Conservation (phyloP, 2,888 invertebrate species). For the Stramonita haemastoma region DNA sequence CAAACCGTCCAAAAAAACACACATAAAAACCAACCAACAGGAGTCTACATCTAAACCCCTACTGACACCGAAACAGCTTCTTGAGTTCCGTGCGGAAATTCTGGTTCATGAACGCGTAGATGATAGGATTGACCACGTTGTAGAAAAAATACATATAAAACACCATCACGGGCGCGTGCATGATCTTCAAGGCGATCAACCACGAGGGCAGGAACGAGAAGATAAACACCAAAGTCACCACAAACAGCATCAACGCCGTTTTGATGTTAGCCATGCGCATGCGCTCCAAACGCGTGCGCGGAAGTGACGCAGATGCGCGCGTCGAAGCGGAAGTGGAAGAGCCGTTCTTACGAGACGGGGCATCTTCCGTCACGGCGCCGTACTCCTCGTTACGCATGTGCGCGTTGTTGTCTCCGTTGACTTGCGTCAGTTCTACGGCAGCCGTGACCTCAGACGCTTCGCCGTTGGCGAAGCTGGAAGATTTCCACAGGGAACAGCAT, state of each 20-base stretch:
- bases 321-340: conserved; percentile 3
- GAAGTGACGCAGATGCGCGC: conserved; percentile 20
- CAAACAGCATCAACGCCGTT: conserved; percentile 76
- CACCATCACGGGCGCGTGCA: conserved; percentile 67
- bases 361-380: conserved; percentile 1
- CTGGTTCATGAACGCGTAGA: conserved; percentile 52
- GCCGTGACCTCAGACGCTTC: conserved; percentile 53
- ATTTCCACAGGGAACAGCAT: conserved; percentile 53
- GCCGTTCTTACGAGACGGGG: conserved; percentile 36
- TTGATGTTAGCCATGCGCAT: conserved; percentile 73
- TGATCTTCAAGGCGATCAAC: conserved; percentile 70
- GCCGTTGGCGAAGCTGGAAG: conserved; percentile 46
- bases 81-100: conserved; percentile 49
- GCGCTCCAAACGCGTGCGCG: conserved; percentile 54
- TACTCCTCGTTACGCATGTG: conserved; percentile 30
- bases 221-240: conserved; percentile 75
- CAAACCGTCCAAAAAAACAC: background rate
- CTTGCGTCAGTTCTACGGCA: conserved; percentile 52
- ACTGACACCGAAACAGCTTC: conserved; percentile 43
- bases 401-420: conserved; percentile 49
- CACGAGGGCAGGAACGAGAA: conserved; percentile 75
- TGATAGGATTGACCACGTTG: conserved; percentile 67
- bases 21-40: background rate
- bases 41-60: background rate
- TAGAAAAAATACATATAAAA: conserved; percentile 76